A percentile compares a stretch with the other conserved stretches of the same genome.
phyloP scores from a whole-genome alignment of 64 coral and sea anemone genomes.

The Actinia tenebrosa region DNA sequence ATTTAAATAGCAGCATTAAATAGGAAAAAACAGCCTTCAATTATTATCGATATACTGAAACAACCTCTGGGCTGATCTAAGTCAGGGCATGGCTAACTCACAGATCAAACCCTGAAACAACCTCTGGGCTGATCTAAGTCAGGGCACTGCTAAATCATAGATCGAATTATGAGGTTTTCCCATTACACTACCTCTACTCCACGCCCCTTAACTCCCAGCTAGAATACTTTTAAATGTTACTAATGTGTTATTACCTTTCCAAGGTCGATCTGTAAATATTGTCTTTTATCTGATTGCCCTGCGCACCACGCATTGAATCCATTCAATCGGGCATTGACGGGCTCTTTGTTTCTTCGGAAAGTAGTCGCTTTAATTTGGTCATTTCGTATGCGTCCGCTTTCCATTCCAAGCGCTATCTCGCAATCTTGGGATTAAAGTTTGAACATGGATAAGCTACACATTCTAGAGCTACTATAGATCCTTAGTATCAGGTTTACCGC shows the following conservation, averaged over 20 bases:
- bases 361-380: conserved; percentile 1
- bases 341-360: not conserved
- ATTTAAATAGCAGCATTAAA: not conserved
- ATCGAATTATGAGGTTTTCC: too few relatives aligned
- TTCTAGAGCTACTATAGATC: too few relatives aligned
- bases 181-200: too few relatives aligned
- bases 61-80: too few relatives aligned
- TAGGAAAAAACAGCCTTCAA: not conserved
- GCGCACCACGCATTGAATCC: conserved; percentile 27
- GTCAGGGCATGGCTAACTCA: too few relatives aligned
- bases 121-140: too few relatives aligned
- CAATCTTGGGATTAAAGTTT: conserved; percentile 10
- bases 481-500: too few relatives aligned
- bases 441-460: too few relatives aligned
- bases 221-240: not conserved
- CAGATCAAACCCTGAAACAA: too few relatives aligned
- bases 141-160: too few relatives aligned
- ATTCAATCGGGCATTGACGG: conserved; percentile 14
- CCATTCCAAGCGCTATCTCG: conserved; percentile 8
- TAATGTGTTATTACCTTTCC: not conserved
- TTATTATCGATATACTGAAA: not conserved
- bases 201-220: too few relatives aligned
- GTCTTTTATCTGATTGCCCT: not conserved
- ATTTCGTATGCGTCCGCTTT: not conserved
- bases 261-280: conserved; percentile 31